Evolutionary conservation across 2,113 vertebrate genomes (phyloP).

Genomic region (Helogale parvula): DNA sequence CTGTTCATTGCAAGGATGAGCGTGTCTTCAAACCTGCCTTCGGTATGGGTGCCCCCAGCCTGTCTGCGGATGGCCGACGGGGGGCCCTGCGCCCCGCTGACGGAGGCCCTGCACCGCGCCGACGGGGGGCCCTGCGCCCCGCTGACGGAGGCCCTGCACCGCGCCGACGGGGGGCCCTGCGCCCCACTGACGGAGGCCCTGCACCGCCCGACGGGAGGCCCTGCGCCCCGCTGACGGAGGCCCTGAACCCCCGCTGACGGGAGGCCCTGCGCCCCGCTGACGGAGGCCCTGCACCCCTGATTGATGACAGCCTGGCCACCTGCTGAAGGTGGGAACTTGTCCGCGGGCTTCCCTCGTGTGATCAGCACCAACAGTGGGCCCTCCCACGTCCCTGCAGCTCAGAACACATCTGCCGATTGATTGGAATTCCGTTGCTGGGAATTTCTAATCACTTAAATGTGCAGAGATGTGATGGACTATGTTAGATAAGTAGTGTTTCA

Average conservation of each 20-base stretch:
- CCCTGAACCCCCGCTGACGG: too few species aligned
- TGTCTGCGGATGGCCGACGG: too few species aligned
- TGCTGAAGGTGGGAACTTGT: accelerated
- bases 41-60: too few species aligned
- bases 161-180: neutral
- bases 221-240: too few species aligned
- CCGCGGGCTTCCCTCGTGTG: neutral
- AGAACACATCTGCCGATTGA: neutral
- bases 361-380: neutral
- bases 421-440: neutral
- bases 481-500: neutral
- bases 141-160: too few species aligned
- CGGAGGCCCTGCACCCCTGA: neutral
- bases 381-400: neutral
- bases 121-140: neutral
- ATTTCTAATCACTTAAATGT: neutral
- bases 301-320: neutral
- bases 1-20: accelerated
- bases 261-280: too few species aligned
- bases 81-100: too few species aligned
- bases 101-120: too few species aligned
- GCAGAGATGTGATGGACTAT: neutral
- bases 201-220: too few species aligned
- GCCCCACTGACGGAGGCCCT: neutral
- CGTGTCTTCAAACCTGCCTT: neutral